A percentile compares a stretch with the other conserved stretches of the same genome.
Conservation (phyloP, 2,888 invertebrate genomes). For the Drosophila recens region DNA sequence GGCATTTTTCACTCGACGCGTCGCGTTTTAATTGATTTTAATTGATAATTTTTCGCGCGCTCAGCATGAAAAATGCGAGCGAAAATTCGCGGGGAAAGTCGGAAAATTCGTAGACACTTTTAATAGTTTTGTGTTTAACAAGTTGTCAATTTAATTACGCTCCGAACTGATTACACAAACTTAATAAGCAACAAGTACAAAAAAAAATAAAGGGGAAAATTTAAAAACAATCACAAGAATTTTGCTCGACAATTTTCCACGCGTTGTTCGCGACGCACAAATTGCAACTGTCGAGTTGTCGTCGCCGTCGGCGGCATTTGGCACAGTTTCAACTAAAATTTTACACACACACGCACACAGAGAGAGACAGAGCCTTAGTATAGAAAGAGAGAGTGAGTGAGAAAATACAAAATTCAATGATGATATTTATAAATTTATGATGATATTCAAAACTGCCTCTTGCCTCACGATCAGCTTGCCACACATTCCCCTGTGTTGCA, state of each 20-base stretch:
- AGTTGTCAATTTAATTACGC: slow-evolving; percentile 65
- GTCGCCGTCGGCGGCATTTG: slow-evolving; percentile 59
- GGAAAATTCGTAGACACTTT: slow-evolving; percentile 2
- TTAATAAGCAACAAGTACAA: slow-evolving; percentile 4
- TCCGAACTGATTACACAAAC: slow-evolving; percentile 36
- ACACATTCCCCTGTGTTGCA: background rate
- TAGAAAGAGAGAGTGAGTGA: background rate
- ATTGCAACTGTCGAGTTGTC: slow-evolving; percentile 78
- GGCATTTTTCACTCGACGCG: slow-evolving; percentile 51
- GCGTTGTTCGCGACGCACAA: slow-evolving; percentile 70
- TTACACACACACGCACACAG: slow-evolving; percentile 4
- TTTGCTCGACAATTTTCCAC: slow-evolving; percentile 42
- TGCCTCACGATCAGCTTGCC: slow-evolving; percentile 16
- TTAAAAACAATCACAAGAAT: slow-evolving; percentile 11
- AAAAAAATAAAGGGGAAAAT: background rate
- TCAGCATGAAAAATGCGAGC: slow-evolving; percentile 28
- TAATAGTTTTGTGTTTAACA: slow-evolving; percentile 63
- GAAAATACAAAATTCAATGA: slow-evolving; percentile 26
- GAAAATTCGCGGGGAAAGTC: slow-evolving; percentile 1
- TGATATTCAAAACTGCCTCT: slow-evolving; percentile 54
- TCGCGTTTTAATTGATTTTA: slow-evolving; percentile 65
- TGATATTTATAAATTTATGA: slow-evolving; percentile 73
- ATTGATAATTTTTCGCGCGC: slow-evolving; percentile 60
- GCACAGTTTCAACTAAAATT: slow-evolving; percentile 56
- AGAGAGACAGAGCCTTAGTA: background rate